A percentile compares a stretch with the other conserved stretches of the same genome.
These are phyloP conservation scores for Actenoides hombroni DNA, from an alignment of 2,113 vertebrate species.

Conservation along the genomic window DNA sequence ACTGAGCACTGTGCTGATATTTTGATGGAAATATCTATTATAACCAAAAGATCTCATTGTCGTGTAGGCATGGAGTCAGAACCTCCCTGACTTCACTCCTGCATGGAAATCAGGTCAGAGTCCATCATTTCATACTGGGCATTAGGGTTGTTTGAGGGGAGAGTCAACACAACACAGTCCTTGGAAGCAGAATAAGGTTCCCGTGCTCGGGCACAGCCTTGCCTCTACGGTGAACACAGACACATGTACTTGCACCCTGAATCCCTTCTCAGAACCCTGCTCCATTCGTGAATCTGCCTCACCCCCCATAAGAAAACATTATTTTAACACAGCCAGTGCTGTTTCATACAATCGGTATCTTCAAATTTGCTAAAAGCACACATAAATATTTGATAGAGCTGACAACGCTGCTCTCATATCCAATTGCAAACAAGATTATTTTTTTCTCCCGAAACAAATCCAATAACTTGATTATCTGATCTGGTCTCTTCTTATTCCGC, in stretches of 20 bases:
- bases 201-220: not conserved
- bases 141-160: not conserved
- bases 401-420: not conserved
- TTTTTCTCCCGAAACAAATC: constrained; percentile 25
- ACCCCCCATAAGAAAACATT: not conserved
- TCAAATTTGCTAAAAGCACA: constrained; percentile 42
- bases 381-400: constrained; percentile 37
- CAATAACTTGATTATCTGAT: constrained; percentile 39
- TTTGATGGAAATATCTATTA: not conserved
- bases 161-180: not conserved
- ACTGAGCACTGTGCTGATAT: accelerated
- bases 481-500: not conserved
- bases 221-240: not conserved
- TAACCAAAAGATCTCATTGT: not conserved
- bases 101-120: not conserved
- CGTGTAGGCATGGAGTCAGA: not conserved
- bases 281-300: not conserved
- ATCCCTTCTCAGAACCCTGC: not conserved
- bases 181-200: not conserved
- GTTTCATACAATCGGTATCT: not conserved
- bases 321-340: not conserved
- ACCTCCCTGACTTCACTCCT: not conserved
- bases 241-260: too few relatives aligned
- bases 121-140: not conserved
- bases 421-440: not conserved